Base-by-base conservation (phyloP, 2,797 vertebrate species). In the Lacerta bilineata region DNA sequence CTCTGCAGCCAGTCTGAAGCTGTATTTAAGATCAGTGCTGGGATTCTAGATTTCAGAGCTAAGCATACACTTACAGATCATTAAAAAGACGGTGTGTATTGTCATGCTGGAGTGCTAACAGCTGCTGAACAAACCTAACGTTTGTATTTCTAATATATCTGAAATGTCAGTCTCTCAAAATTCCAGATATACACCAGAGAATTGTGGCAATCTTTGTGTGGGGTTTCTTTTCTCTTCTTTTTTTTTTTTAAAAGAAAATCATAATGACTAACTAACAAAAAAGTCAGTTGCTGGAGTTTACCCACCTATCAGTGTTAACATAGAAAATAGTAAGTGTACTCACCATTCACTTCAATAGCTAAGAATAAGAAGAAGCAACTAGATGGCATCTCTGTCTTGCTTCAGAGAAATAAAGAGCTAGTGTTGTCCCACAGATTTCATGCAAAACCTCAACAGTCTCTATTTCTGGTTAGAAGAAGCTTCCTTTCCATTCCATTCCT, bases 291-390 rank as follows among this genome's bases (percentile, higher is more conserved):
- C 17, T 71, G 27, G 85, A 89, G 76, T 90, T 93, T 87, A n/a
- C 83, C 75, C 61, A 88, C 46, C 68, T 82, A 20, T 83, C 83
- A 88, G 79, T 87, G 93, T 92, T 88, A 61, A 90, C 80, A 87
- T 61, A 91, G 33, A 92, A 90, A 90, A 93, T 76, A 25, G 13
- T 90, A 84, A 91, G 61, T 18, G 90, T 92, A 96, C 97, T 97
- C 94, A 97, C 97, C 93, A 33, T 93, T 95, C 87, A 91, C 91
- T 89, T 94, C 95, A 92, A 96, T 76, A 69, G 96, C 91, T 72
- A 97, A 91, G 88, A 97, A 18, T 85, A 94, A 93, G 96, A 97
- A 91, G 85, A 94, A 92, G 90, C 82, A 92, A 90, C 77, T 75
- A 8, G 93, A 88, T 95, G 91, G 86, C 97, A 97, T 97, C 75